phyloP scores from a whole-genome alignment of 2,888 invertebrate species.

The Dinocampus coccinellae region DNA sequence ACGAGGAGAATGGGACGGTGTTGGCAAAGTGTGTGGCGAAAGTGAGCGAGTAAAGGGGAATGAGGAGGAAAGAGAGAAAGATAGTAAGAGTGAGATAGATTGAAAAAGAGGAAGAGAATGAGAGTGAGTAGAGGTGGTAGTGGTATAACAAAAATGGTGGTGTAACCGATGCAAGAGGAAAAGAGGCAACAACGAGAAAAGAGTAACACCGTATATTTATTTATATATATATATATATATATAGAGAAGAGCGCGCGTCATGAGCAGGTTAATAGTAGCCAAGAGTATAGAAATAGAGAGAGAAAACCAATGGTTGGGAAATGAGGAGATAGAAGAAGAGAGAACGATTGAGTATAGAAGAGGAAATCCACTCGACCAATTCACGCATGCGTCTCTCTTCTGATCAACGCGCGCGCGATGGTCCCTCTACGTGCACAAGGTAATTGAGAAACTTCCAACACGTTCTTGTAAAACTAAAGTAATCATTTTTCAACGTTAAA shows the following conservation, averaged over 20 bases:
- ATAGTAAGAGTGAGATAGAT: too few relatives aligned
- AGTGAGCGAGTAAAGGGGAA: too few relatives aligned
- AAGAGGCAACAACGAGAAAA: background rate
- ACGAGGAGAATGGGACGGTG: slow-evolving; percentile 19
- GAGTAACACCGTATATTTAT: background rate
- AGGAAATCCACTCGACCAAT: background rate
- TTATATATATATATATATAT: background rate
- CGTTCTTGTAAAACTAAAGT: slow-evolving; percentile 3
- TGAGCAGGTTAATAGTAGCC: background rate
- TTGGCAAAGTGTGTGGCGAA: background rate
- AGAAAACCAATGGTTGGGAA: too few relatives aligned
- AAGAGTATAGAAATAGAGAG: background rate
- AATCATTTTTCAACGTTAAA: slow-evolving; percentile 3
- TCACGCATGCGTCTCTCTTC: background rate
- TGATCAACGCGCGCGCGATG: background rate
- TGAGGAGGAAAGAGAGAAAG: background rate
- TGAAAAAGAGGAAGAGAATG: background rate
- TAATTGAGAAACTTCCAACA: slow-evolving; percentile 5
- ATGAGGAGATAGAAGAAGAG: too few relatives aligned
- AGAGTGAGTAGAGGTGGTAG: background rate
- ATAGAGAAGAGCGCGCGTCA: background rate
- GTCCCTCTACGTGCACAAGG: background rate
- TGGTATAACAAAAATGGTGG: too few relatives aligned
- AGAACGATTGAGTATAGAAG: background rate
- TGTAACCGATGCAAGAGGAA: background rate